phyloP scores from a whole-genome alignment of 2,113 vertebrate genomes.

The Pteronura brasiliensis region DNA sequence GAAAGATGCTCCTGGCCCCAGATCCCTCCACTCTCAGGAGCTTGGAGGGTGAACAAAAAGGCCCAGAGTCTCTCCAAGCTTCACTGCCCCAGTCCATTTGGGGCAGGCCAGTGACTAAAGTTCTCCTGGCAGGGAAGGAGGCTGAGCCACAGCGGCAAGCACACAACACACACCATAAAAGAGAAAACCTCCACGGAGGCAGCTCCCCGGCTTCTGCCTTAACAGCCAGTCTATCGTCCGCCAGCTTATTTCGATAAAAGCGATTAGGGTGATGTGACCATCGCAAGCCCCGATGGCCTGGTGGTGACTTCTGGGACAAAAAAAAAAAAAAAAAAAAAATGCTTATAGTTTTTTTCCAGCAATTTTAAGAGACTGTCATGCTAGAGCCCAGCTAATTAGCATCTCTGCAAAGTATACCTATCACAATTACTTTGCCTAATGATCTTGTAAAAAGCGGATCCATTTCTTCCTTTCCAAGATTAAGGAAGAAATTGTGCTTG shows the following conservation, averaged over 20 bases:
- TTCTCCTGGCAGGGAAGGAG: not conserved
- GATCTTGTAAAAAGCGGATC: not conserved
- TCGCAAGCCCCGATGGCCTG: accelerated
- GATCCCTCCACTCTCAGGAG: accelerated
- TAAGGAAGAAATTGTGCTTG: not conserved
- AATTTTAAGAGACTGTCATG: not conserved
- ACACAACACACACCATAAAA: accelerated
- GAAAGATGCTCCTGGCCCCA: not conserved
- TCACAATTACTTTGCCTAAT: not conserved
- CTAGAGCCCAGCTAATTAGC: not conserved
- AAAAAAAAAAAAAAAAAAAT: not conserved
- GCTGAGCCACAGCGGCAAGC: accelerated
- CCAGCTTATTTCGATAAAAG: not conserved
- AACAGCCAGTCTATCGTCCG: accelerated
- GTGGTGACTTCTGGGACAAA: not conserved
- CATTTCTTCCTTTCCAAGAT: not conserved
- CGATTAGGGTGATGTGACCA: not conserved
- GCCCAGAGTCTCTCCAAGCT: not conserved
- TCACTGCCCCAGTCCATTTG: too few species aligned
- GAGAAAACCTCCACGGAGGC: too few species aligned
- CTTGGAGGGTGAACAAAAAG: too few species aligned
- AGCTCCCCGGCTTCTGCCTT: not conserved
- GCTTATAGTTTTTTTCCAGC: not conserved
- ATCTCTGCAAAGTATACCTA: not conserved
- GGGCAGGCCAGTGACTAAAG: not conserved